These are phyloP conservation scores for Peromyscus melanophrys DNA, from an alignment of 2,797 vertebrate species.

Conservation along the genomic window DNA sequence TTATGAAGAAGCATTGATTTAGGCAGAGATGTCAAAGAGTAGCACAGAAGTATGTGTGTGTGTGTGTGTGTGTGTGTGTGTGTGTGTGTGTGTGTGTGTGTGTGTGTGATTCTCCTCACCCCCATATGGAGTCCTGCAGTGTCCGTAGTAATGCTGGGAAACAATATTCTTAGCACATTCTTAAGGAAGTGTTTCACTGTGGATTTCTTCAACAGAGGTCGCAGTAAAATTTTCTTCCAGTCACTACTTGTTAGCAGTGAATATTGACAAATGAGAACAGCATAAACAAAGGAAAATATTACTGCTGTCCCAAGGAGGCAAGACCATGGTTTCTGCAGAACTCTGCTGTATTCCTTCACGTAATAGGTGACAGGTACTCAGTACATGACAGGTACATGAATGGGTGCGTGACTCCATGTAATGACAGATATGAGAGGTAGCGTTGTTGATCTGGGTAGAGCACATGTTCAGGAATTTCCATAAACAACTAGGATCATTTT, in stretches of 20 bases:
- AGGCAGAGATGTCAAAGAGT: neutral
- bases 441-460: neutral
- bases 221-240: neutral
- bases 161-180: neutral
- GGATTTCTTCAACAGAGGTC: neutral
- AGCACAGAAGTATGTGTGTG: neutral
- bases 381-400: neutral
- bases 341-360: neutral
- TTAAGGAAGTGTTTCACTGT: neutral
- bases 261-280: neutral
- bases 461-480: neutral
- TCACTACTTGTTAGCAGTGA: neutral
- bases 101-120: neutral
- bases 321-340: neutral
- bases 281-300: neutral
- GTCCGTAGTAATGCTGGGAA: neutral
- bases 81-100: too few relatives aligned
- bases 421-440: neutral
- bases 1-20: neutral
- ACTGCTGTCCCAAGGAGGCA: neutral
- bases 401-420: neutral
- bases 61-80: neutral
- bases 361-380: neutral
- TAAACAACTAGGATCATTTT: slow-evolving; percentile 42
- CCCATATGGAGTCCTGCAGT: neutral